Evolutionary conservation across 2,113 vertebrate species (phyloP).

Genomic region (Pan paniscus): DNA sequence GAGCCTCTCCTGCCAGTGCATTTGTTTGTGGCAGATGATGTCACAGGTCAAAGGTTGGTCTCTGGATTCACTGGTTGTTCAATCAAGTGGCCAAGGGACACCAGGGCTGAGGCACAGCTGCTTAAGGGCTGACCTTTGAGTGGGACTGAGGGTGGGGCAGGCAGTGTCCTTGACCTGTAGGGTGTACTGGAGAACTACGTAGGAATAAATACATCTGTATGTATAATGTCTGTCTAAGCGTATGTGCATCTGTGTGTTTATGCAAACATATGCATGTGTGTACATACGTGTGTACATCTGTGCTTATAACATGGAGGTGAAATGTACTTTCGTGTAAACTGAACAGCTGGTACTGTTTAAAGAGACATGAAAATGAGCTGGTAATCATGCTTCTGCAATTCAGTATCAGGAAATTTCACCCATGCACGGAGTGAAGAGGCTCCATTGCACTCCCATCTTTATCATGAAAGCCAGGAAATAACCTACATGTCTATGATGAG

Average conservation of each 20-base stretch:
- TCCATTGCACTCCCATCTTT: neutral
- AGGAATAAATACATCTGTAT: neutral
- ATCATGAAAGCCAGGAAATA: neutral
- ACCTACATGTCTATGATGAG: neutral
- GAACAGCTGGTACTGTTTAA: neutral
- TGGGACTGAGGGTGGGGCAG: neutral
- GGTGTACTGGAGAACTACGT: neutral
- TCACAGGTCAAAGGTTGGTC: neutral
- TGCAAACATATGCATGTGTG: fast-evolving
- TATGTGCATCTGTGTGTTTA: neutral
- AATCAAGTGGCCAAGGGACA: neutral
- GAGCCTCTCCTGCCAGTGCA: neutral
- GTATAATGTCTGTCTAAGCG: no score
- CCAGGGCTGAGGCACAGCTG: neutral
- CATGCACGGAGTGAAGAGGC: neutral
- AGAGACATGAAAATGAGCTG: neutral
- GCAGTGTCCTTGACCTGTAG: neutral
- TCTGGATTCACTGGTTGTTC: neutral
- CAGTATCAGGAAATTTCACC: neutral
- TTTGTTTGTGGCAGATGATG: neutral
- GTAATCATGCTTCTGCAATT: neutral
- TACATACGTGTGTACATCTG: neutral
- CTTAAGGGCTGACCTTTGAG: neutral
- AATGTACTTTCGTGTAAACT: neutral
- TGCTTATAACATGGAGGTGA: neutral